Percentiles rank a stretch among this genome's conserved stretches.
Evolutionary conservation across 2,797 vertebrate genomes (phyloP).

Genomic region (Ptychobarbus kaznakovi): DNA sequence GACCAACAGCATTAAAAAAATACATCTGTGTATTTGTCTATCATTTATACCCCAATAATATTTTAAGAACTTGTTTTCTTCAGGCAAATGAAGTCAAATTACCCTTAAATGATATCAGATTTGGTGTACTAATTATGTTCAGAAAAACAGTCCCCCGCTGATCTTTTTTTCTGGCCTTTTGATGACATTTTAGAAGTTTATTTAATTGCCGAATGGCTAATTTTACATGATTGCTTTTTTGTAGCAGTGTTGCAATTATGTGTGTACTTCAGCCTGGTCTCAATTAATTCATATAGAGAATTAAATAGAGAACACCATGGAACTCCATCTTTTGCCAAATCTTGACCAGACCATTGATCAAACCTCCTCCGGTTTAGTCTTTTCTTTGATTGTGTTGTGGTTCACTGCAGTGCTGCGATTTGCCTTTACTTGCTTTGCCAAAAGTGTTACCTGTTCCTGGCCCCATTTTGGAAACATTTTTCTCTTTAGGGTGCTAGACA

Average conservation of each 20-base stretch:
- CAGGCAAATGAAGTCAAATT: background rate
- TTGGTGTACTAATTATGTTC: background rate
- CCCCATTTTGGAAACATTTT: background rate
- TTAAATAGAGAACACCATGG: background rate
- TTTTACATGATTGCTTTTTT: background rate
- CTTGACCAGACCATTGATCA: background rate
- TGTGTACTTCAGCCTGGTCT: background rate
- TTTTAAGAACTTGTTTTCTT: background rate
- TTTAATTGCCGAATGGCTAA: background rate
- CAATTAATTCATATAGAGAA: background rate
- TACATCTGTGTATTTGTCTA: background rate
- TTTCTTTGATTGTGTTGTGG: background rate
- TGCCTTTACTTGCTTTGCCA: background rate
- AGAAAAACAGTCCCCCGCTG: background rate
- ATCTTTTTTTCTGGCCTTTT: background rate
- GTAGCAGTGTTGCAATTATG: background rate
- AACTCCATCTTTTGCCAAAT: slow-evolving; percentile 1
- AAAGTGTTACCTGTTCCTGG: background rate
- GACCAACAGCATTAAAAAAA: background rate
- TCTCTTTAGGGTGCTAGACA: background rate
- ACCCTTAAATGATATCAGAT: background rate
- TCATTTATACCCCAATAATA: background rate
- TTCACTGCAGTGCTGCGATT: background rate
- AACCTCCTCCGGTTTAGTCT: background rate
- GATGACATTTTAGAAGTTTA: background rate